phyloP scores from a whole-genome alignment of 1,140 invertebrate genomes.

The Drosophila hydei region DNA sequence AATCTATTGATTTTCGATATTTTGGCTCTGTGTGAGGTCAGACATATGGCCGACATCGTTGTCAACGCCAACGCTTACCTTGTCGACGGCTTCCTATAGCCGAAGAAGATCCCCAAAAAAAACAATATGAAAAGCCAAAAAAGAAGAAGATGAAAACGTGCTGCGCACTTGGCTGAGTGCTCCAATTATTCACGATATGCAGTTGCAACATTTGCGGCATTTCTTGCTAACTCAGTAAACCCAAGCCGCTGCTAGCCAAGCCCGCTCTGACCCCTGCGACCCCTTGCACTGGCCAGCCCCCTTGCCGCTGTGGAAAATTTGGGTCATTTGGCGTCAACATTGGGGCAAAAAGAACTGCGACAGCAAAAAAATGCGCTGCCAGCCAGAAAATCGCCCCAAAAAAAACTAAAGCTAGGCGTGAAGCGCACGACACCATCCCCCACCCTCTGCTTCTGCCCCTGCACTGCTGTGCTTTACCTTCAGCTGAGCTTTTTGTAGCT shows the following conservation, averaged over 20 bases:
- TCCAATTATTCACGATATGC: slow-evolving; percentile 73
- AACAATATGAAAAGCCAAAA: neutral
- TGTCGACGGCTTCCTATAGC: slow-evolving; percentile 46
- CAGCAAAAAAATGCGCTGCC: slow-evolving; percentile 62
- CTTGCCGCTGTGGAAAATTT: slow-evolving; percentile 29
- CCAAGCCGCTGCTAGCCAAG: slow-evolving; percentile 26
- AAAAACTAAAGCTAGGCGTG: slow-evolving; percentile 15
- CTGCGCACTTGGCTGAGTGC: slow-evolving; percentile 54
- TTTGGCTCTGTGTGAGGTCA: slow-evolving; percentile 23
- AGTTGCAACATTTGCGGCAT: slow-evolving; percentile 70
- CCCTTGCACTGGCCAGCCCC: neutral
- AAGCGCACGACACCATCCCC: neutral
- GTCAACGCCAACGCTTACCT: slow-evolving; percentile 38
- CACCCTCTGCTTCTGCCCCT: neutral
- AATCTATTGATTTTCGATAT: neutral
- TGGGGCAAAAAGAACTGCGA: slow-evolving; percentile 39
- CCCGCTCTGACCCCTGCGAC: neutral
- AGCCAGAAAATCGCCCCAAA: slow-evolving; percentile 7
- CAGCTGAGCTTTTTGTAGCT: slow-evolving; percentile 24
- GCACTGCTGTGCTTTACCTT: neutral
- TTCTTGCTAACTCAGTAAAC: slow-evolving; percentile 77
- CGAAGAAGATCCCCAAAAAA: neutral
- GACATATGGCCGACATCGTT: slow-evolving; percentile 27
- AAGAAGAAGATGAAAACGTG: slow-evolving; percentile 50
- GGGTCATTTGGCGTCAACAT: slow-evolving; percentile 59